Conservation (phyloP, 2,888 invertebrate species). For the Carabus problematicus region DNA sequence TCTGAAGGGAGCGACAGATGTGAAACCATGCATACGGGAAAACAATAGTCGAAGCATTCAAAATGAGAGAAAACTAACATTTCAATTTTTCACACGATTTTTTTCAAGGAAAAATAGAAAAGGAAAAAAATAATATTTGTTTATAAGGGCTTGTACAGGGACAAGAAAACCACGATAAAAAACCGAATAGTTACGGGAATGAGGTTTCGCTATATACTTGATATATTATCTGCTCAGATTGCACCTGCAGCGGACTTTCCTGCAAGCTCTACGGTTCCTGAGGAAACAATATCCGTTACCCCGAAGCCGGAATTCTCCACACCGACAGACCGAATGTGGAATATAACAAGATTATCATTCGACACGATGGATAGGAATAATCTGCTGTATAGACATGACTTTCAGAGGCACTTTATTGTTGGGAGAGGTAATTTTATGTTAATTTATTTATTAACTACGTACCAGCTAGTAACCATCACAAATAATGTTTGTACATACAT, state of each 20-base stretch:
- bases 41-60: no score
- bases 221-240: constrained; percentile 30
- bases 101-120: no score
- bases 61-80: no score
- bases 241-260: background rate
- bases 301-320: constrained; percentile 50
- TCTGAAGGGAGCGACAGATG: no score
- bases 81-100: no score
- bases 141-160: no score
- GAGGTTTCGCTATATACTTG: no score
- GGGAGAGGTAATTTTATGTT: constrained; percentile 51
- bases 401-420: constrained; percentile 55
- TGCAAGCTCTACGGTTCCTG: constrained; percentile 45
- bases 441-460: constrained; percentile 38
- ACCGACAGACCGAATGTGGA: constrained; percentile 56
- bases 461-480: constrained; percentile 1
- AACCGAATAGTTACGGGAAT: no score
- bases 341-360: constrained; percentile 55
- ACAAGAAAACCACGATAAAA: no score
- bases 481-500: no score
- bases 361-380: constrained; percentile 55
- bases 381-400: constrained; percentile 55
- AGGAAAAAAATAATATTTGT: no score
- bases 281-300: constrained; percentile 39
- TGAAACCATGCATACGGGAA: no score